Evolutionary conservation across 2,888 invertebrate genomes (phyloP), one percentile per base, ranked within the genome.

Genomic region (Euphydryas editha): DNA sequence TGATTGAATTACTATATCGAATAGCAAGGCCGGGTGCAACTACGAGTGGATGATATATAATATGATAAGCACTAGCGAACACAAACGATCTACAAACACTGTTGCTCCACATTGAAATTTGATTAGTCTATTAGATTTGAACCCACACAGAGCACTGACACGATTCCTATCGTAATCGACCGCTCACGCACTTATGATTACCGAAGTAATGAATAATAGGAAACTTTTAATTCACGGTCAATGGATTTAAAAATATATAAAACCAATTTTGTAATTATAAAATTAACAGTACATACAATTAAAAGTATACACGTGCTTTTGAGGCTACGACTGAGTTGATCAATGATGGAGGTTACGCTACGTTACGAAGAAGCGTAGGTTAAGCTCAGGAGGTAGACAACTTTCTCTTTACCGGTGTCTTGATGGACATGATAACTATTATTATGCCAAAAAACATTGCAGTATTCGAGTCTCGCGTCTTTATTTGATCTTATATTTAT

Each of bases 31-130:
- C 81, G 81, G 78, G 74, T 78, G 79, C 75, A 81, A 78, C 78
- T 79, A 5, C 1, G 30, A 30, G 30, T 30, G 81, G 85, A 85
- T 88, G 87, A 87, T 88, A 91, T 88, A 85, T 87, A 87, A 90
- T 87, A 88, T 88, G 88, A 81, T 81, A 88, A 81, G 88, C 83
- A 85, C 87, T 86, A 80, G 79, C 86, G 87, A 84, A 73, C 90
- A 90, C 87, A 85, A 78, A 81, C 77, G 78, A 81, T 82, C 82
- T 82, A 79, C 79, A 68, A 70, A 67, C 57, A 66, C 47, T 58
- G 54, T 70, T 70, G 55, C 70, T 59, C 62, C 60, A 68, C 58
- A 62, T 66, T 65, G 68, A 63, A 68, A 70, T 60, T 66, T 59
- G 62, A 70, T 62, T 62, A 62, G 54, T 63, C 59, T 59, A 69